These are phyloP conservation scores for Cirrhinus mrigala DNA, from an alignment of 2,797 vertebrate species.

Conservation along the genomic window DNA sequence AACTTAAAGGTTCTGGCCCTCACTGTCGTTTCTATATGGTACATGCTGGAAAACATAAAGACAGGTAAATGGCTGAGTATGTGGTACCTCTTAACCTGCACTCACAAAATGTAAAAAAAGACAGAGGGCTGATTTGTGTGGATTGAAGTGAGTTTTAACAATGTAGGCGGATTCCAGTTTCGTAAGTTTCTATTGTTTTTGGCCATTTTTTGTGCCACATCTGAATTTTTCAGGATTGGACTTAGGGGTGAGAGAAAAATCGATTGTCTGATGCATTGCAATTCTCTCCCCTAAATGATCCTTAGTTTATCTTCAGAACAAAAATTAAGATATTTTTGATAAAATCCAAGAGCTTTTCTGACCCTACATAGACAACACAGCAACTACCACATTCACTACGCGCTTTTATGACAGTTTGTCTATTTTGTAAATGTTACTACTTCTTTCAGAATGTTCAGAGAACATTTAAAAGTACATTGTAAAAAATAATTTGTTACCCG, in stretches of 20 bases:
- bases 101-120: neutral
- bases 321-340: too few species aligned
- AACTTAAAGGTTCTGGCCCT: slow-evolving; percentile 27
- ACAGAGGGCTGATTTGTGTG: neutral
- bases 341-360: too few species aligned
- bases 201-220: neutral
- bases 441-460: too few species aligned
- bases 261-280: neutral
- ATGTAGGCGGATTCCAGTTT: neutral
- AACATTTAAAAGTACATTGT: too few species aligned
- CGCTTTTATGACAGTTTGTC: too few species aligned
- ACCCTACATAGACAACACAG: too few species aligned
- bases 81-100: neutral
- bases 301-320: too few species aligned
- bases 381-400: too few species aligned
- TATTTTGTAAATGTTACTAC: too few species aligned
- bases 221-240: neutral
- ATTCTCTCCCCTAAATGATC: neutral
- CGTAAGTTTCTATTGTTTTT: neutral
- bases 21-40: slow-evolving; percentile 20
- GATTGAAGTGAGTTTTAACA: neutral
- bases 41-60: neutral
- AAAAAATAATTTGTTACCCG: too few species aligned
- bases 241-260: neutral
- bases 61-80: neutral